Conservation (phyloP, 2,888 invertebrate genomes). For the Helobdella robusta region DNA sequence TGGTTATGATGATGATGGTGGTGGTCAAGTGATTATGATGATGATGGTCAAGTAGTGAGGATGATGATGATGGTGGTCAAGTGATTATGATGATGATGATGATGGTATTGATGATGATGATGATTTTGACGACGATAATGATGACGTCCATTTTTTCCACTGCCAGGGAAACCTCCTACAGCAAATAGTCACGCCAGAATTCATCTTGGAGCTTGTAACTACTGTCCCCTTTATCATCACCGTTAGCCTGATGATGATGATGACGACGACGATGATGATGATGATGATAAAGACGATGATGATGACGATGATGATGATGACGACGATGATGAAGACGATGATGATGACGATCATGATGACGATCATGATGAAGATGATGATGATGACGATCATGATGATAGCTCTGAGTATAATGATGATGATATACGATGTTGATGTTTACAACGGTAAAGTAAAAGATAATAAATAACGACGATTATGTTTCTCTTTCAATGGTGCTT, state of each 20-base stretch:
- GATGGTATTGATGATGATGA: not conserved
- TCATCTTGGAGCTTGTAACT: conserved; percentile 88
- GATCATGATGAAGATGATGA: conserved; percentile 14
- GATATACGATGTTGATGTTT: conserved; percentile 5
- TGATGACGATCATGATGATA: not conserved
- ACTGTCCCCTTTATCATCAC: conserved; percentile 73
- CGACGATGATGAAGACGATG: not conserved
- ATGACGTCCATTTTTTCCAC: not conserved
- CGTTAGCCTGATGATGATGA: conserved; percentile 24
- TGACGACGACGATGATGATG: not conserved
- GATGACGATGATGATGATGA: not conserved
- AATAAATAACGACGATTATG: too few relatives aligned
- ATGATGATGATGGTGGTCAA: not conserved
- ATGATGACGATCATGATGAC: conserved; percentile 12
- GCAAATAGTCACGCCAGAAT: conserved; percentile 85
- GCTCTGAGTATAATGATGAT: conserved; percentile 1
- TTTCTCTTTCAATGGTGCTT: too few relatives aligned
- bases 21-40: too few relatives aligned
- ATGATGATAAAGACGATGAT: not conserved
- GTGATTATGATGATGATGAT: not conserved
- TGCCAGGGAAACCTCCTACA: conserved; percentile 95
- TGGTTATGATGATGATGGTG: not conserved
- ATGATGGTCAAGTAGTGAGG: too few relatives aligned
- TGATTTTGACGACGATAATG: not conserved
- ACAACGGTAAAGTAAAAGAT: not conserved